Evolutionary conservation across 2,888 invertebrate species (phyloP), one percentile per base, ranked within the genome.

Genomic region (Metacarcinus magister): DNA sequence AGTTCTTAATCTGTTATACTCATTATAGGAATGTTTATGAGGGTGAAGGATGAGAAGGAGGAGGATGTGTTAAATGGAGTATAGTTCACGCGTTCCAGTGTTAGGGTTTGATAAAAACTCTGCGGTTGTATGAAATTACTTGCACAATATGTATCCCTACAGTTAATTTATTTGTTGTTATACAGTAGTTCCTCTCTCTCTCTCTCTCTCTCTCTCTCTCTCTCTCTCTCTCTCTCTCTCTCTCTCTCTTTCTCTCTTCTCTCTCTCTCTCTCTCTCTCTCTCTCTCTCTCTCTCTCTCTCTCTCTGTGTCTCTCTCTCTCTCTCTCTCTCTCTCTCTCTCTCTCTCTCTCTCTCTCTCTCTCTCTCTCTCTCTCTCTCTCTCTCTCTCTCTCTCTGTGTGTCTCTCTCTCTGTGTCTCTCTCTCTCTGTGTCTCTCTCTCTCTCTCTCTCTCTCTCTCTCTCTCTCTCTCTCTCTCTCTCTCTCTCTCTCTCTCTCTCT

Each of bases 391-490:
- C 67, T 67, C 67, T 67, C 67, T 67, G 13, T 19, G 3, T 19
- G 3, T 67, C 67, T 67, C 67, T 67, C 67, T 67, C 67, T 67
- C 67, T 67, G 4, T 67, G 4, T 67, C 67, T 67, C 67, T 67
- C 67, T 67, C 67, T 67, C 67, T 67, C 67, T 67, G 4, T 67
- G 4, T 67, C 67, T 67, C 67, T 67, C 67, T 67, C 67, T 67
- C 67, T 67, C 67, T 67, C 67, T 67, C 67, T 67, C 67, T 67
- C 54, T 54, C 54, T 67, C 67, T 67, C 67, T 67, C 67, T 67
- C 67, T 67, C 67, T 67, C 67, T 67, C 67, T 67, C 67, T 67
- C 67, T 67, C 67, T 67, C 67, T 67, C 67, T 67, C 67, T 67
- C 67, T 67, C 67, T 67, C 67, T 67, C 67, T 67, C 67, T 67